A percentile compares a stretch with the other conserved stretches of the same genome.
These are phyloP conservation scores for Laticauda colubrina DNA, from an alignment of 2,113 vertebrate genomes.

Conservation along the genomic window DNA sequence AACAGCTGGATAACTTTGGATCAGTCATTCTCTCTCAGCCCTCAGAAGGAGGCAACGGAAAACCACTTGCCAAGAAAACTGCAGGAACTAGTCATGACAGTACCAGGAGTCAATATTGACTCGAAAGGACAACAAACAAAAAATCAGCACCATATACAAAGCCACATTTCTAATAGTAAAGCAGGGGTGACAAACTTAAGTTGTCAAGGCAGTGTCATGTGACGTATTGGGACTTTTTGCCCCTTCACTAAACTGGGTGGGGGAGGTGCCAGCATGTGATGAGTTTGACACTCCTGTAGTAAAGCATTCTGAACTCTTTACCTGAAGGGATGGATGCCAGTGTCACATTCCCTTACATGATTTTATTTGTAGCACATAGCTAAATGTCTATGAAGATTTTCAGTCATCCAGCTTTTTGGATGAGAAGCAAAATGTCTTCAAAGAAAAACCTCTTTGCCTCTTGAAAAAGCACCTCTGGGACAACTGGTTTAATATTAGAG, in stretches of 20 bases:
- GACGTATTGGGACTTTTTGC: too few species aligned
- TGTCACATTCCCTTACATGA: neutral
- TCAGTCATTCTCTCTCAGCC: neutral
- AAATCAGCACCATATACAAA: neutral
- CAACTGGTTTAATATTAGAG: neutral
- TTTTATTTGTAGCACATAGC: neutral
- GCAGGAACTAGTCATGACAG: neutral
- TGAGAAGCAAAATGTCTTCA: too few species aligned
- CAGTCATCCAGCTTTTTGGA: too few species aligned
- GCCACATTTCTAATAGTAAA: neutral
- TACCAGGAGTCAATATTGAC: neutral
- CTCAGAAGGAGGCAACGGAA: neutral
- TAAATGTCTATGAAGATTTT: too few species aligned
- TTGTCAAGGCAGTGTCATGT: too few species aligned
- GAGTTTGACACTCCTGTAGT: too few species aligned
- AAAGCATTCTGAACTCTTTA: neutral
- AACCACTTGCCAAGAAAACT: neutral
- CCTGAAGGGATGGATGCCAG: neutral
- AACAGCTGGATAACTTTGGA: neutral
- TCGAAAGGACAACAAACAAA: neutral
- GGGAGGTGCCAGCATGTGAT: too few species aligned
- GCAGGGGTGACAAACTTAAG: too few species aligned
- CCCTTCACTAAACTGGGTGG: too few species aligned
- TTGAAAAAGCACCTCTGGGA: too few species aligned
- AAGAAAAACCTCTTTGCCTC: too few species aligned